Conservation (phyloP, 37 sponge, comb jelly and placozoan genomes). For the Amphimedon queenslandica region DNA sequence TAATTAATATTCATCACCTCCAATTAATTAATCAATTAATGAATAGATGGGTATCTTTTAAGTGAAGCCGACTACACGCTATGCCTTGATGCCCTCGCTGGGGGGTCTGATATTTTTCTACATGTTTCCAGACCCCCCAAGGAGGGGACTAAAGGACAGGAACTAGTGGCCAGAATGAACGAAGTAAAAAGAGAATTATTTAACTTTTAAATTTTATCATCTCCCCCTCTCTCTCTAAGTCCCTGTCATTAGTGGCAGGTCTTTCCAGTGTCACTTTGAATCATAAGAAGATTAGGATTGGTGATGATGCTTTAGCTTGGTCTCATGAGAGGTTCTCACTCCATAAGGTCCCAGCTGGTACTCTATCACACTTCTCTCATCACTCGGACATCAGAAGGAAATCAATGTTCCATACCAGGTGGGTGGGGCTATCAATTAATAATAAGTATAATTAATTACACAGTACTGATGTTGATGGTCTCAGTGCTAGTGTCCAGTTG, state of each 20-base stretch:
- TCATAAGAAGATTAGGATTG: conserved; percentile 81
- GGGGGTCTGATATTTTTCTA: conserved; percentile 38
- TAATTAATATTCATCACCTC: not conserved
- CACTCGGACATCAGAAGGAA: conserved; percentile 34
- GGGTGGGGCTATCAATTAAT: conserved; percentile 1
- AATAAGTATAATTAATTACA: not conserved
- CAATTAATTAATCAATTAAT: not conserved
- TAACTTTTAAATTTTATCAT: no score
- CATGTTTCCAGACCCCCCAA: conserved; percentile 92
- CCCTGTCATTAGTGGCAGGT: not conserved
- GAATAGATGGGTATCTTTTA: conserved; percentile 33
- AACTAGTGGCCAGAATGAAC: conserved; percentile 39
- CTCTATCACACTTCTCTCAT: conserved; percentile 48
- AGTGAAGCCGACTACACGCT: conserved; percentile 72
- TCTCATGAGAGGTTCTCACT: conserved; percentile 94
- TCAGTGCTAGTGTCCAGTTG: conserved; percentile 22
- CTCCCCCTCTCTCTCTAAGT: not conserved
- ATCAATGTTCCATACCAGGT: conserved; percentile 68
- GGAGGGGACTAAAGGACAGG: conserved; percentile 49
- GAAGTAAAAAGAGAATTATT: conserved; percentile 15
- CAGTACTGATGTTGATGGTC: no score
- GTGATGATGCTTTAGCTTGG: conserved; percentile 87
- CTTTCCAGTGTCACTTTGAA: conserved; percentile 9
- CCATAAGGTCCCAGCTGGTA: conserved; percentile 77
- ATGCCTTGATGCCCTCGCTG: conserved; percentile 79